Conservation (phyloP, 2,113 vertebrate species). For the Tenrec ecaudatus region DNA sequence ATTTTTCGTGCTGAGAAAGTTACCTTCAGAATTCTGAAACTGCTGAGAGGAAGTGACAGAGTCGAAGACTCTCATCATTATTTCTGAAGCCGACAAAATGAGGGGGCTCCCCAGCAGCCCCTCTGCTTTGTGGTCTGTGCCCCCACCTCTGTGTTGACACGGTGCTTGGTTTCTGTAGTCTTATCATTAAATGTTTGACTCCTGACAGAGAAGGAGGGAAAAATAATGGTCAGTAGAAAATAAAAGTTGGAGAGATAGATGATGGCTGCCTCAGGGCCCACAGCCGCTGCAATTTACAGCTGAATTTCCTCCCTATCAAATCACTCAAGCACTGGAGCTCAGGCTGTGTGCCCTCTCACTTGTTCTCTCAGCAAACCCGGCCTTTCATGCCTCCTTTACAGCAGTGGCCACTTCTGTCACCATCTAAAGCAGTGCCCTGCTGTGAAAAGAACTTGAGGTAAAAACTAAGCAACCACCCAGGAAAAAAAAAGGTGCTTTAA, state of each 20-base stretch:
- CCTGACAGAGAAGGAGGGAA: not conserved
- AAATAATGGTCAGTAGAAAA: constrained; percentile 31
- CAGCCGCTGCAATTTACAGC: constrained; percentile 25
- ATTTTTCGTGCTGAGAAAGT: constrained; percentile 75
- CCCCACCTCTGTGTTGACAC: not conserved
- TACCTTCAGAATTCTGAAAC: constrained; percentile 71
- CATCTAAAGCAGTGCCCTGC: constrained; percentile 61
- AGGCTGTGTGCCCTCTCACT: not conserved
- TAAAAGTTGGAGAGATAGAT: constrained; percentile 3
- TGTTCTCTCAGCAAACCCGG: constrained; percentile 53
- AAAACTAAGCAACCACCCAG: constrained; percentile 64
- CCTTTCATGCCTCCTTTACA: constrained; percentile 67
- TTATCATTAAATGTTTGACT: not conserved
- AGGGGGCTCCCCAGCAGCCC: constrained; percentile 13
- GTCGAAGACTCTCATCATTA: constrained; percentile 43
- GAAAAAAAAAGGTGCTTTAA: constrained; percentile 37
- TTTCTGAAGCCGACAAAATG: constrained; percentile 53
- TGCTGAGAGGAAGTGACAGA: constrained; percentile 52
- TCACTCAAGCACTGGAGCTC: constrained; percentile 59
- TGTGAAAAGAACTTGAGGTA: constrained; percentile 75
- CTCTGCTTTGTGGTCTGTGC: not conserved
- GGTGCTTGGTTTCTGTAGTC: not conserved
- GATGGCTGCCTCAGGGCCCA: not conserved
- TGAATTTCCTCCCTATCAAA: constrained; percentile 54
- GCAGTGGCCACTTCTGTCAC: constrained; percentile 59